Evolutionary conservation across 2,797 vertebrate species (phyloP).

Genomic region (Eremophila alpestris): DNA sequence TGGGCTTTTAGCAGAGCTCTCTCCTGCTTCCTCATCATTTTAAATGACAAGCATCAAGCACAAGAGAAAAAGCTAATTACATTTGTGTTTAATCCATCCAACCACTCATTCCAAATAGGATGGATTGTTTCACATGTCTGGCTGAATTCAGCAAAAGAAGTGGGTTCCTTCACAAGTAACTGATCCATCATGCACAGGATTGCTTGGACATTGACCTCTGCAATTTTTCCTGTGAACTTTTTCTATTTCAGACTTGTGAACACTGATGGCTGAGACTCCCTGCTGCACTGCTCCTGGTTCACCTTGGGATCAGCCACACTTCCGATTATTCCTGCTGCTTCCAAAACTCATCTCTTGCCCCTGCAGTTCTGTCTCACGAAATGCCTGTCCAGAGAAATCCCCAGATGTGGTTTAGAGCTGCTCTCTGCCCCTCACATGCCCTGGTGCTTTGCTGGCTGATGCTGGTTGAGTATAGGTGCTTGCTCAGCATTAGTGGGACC

Average conservation of each 20-base stretch:
- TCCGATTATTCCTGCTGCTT: background rate
- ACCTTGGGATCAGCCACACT: background rate
- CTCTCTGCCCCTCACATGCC: background rate
- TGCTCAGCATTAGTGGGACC: background rate
- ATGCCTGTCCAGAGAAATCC: background rate
- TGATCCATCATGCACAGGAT: background rate
- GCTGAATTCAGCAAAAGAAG: background rate
- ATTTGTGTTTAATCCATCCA: constrained; percentile 42
- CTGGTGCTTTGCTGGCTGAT: background rate
- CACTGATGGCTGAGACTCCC: background rate
- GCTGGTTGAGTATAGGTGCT: background rate
- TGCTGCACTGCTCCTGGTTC: background rate
- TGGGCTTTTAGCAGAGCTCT: constrained; percentile 11
- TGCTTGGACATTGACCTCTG: background rate
- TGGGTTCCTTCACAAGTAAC: background rate
- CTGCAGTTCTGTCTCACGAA: background rate
- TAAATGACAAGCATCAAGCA: constrained; percentile 29
- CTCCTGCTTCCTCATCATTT: constrained; percentile 30
- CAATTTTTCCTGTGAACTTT: background rate
- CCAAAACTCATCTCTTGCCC: background rate
- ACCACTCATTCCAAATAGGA: background rate
- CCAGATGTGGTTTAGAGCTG: background rate
- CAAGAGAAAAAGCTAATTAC: constrained; percentile 49
- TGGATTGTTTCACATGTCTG: background rate
- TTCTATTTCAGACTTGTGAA: background rate